Conservation (phyloP, 2,113 vertebrate species). For the Physeter macrocephalus region DNA sequence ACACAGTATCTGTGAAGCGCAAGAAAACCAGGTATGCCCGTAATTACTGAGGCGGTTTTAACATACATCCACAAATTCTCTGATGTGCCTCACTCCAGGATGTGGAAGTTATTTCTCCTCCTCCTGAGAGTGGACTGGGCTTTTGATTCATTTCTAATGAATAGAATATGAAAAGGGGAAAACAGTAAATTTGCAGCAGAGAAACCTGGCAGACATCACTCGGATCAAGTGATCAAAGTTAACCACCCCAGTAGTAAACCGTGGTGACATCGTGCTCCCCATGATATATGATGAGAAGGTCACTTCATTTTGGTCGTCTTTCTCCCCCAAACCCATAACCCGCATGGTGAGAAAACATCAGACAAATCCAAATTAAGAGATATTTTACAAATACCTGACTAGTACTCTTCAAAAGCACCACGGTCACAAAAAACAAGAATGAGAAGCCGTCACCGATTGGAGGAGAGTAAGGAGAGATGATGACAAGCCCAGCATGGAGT, state of each 20-base stretch:
- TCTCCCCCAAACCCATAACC: not conserved
- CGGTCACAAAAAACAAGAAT: not conserved
- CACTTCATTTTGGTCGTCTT: not conserved
- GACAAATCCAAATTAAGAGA: not conserved
- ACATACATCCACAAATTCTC: not conserved
- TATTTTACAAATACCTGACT: not conserved
- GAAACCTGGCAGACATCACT: not conserved
- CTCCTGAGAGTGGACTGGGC: not conserved
- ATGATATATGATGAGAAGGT: not conserved
- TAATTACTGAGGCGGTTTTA: not conserved
- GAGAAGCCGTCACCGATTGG: not conserved
- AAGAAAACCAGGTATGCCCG: not conserved
- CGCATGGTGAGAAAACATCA: not conserved
- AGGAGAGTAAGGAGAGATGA: not conserved
- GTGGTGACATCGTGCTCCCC: rapidly evolving
- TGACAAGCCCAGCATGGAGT: not conserved
- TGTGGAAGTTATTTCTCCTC: not conserved
- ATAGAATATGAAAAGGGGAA: not conserved
- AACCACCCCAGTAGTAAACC: not conserved
- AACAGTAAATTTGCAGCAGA: not conserved
- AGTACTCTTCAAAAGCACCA: not conserved
- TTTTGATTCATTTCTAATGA: not conserved
- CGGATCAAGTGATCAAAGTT: not conserved
- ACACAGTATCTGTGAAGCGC: not conserved
- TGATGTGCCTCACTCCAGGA: not conserved